Evolutionary conservation across 2,888 invertebrate species (phyloP), one percentile per base, ranked within the genome.

Genomic region (Drymonia ruficornis): DNA sequence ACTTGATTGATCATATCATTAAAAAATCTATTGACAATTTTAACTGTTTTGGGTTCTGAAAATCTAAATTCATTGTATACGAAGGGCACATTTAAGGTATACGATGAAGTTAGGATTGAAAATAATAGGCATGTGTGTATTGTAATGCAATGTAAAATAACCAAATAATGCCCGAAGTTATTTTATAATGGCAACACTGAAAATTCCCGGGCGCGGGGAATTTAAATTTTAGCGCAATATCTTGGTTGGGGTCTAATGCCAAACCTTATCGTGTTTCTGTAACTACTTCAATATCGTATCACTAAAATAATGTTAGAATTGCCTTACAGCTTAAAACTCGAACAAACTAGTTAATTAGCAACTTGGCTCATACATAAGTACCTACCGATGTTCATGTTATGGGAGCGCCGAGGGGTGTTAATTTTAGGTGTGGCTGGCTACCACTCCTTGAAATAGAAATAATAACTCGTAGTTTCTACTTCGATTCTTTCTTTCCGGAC

Each of bases 361-460:
- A 36, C 11, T 31, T 31, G n/a, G 36, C 3, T 36, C 11, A 12
- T 31, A 31, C 12, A n/a, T 36, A 36, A 36, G n/a, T 36, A 36
- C 36, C 31, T 4, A 53, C 56, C 52, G 65, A 53, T 67, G 7
- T 2, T 23, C 23, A 23, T 23, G 57, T 55, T 50, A 68, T 59
- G 80, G 87, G 86, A 78, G 87, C 79, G 88, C 71, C 86, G 70
- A 69, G 72, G 80, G 78, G 74, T 78, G 78, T 77, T 79, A 79
- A 70, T 78, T 63, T 54, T 69, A 87, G 91, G 91, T 86, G 90
- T 78, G 91, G 89, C 86, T 71, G 77, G 40, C 11, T 42, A 83
- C 86, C 91, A 89, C 90, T 87, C 90, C 89, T 86, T 66, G 65
- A 70, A 87, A 86, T 85, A 83, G 76, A 82, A 73, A 80, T 83